These are phyloP conservation scores for Oncorhynchus kisutch DNA, from an alignment of 2,113 vertebrate genomes.

Conservation along the genomic window DNA sequence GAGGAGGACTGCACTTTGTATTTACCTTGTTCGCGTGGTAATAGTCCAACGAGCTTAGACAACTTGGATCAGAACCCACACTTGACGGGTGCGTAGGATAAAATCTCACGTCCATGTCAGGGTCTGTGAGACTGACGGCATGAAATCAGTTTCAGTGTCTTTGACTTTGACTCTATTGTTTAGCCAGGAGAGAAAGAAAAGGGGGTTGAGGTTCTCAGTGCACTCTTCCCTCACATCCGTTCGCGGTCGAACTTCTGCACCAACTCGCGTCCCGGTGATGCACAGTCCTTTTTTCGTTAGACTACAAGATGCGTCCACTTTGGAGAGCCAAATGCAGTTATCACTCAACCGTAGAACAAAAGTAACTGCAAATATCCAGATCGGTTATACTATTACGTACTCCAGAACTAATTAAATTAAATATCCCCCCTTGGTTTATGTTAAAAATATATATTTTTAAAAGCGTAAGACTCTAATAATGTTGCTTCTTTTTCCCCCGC, in stretches of 20 bases:
- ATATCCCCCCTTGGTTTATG: constrained; percentile 45
- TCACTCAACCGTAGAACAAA: constrained; percentile 31
- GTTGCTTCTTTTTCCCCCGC: constrained; percentile 44
- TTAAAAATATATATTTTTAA: background rate
- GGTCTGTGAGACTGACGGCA: constrained; percentile 72
- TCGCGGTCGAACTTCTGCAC: constrained; percentile 68
- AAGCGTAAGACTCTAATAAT: constrained; percentile 6
- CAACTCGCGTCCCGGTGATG: constrained; percentile 68
- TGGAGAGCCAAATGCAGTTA: constrained; percentile 46
- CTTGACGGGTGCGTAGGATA: constrained; percentile 88
- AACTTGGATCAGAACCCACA: constrained; percentile 88
- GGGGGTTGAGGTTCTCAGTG: constrained; percentile 61
- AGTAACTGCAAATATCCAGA: constrained; percentile 50
- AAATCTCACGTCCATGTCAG: constrained; percentile 89
- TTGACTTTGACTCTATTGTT: constrained; percentile 68
- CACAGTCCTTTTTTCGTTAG: constrained; percentile 55
- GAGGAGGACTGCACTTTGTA: constrained; percentile 3
- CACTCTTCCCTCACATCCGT: constrained; percentile 71
- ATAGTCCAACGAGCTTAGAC: constrained; percentile 89
- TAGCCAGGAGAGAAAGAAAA: constrained; percentile 43
- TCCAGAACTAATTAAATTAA: constrained; percentile 50
- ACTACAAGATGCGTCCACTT: constrained; percentile 25
- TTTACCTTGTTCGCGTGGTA: constrained; percentile 93
- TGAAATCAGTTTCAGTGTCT: constrained; percentile 74
- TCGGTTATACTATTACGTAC: constrained; percentile 56